Evolutionary conservation across 2,888 invertebrate species (phyloP).

Genomic region (Timema podura): DNA sequence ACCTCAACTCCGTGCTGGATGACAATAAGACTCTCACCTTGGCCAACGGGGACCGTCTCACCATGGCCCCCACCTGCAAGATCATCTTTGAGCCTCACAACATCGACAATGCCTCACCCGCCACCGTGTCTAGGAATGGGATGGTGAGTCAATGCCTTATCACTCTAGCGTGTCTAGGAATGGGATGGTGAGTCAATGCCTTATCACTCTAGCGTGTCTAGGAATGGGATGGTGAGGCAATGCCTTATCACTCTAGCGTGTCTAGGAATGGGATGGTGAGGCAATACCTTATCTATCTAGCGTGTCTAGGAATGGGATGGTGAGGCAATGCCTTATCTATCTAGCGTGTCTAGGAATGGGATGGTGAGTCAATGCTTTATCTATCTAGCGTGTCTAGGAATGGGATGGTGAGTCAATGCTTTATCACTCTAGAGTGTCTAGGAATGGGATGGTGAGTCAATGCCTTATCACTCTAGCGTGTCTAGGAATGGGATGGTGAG

Average conservation of each 20-base stretch:
- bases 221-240: slow-evolving; percentile 47
- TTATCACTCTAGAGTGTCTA: neutral
- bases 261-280: too few relatives aligned
- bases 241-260: slow-evolving; percentile 21
- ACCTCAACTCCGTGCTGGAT: slow-evolving; percentile 93
- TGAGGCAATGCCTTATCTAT: slow-evolving; percentile 80
- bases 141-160: slow-evolving; percentile 53
- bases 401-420: slow-evolving; percentile 61
- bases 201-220: neutral
- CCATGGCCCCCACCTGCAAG: slow-evolving; percentile 92
- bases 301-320: too few relatives aligned
- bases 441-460: slow-evolving; percentile 47
- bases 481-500: too few relatives aligned
- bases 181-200: slow-evolving; percentile 47
- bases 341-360: slow-evolving; percentile 91
- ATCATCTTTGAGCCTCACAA: slow-evolving; percentile 97
- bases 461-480: slow-evolving; percentile 21
- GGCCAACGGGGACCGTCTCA: slow-evolving; percentile 91
- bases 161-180: too few relatives aligned
- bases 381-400: slow-evolving; percentile 89
- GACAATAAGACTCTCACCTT: slow-evolving; percentile 93
- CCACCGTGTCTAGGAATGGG: slow-evolving; percentile 91
- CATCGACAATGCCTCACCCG: slow-evolving; percentile 96
- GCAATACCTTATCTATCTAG: slow-evolving; percentile 47
- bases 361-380: slow-evolving; percentile 55